A percentile compares a stretch with the other conserved stretches of the same genome.
Conservation (phyloP, 2,888 invertebrate genomes). For the Cremastobaeus sp. region DNA sequence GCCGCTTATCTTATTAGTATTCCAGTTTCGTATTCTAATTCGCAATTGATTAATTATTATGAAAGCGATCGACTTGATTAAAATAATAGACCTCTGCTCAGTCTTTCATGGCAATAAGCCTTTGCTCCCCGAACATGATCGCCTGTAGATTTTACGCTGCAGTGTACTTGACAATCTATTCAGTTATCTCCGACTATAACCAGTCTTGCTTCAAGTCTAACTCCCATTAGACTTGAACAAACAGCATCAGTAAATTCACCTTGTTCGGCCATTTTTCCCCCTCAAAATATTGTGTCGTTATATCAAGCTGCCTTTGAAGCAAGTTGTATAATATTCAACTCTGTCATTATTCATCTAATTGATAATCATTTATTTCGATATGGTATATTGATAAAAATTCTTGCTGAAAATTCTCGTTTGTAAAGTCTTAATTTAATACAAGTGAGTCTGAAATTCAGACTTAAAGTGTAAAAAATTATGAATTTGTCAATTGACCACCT, state of each 20-base stretch:
- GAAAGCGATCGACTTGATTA: not conserved
- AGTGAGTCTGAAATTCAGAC: too few species aligned
- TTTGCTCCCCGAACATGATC: constrained; percentile 3
- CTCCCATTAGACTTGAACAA: constrained; percentile 18
- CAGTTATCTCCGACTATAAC: constrained; percentile 24
- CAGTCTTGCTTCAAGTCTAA: constrained; percentile 32
- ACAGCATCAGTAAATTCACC: not conserved
- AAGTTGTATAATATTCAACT: too few species aligned
- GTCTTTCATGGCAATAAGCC: constrained; percentile 1
- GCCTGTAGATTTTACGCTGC: constrained; percentile 6
- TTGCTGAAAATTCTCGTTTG: too few species aligned
- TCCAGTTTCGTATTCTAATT: too few species aligned
- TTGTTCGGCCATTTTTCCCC: not conserved
- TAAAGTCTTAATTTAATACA: too few species aligned
- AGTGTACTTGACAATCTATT: constrained; percentile 14
- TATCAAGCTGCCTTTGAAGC: too few species aligned
- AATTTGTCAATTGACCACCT: too few species aligned
- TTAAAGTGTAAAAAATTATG: too few species aligned
- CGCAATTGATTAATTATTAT: not conserved
- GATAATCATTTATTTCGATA: too few species aligned
- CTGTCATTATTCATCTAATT: too few species aligned
- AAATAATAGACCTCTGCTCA: not conserved
- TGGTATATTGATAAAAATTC: too few species aligned
- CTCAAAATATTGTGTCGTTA: not conserved
- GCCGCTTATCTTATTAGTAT: too few species aligned